Percentiles rank a stretch among this genome's conserved stretches.
Conservation (phyloP, 2,113 vertebrate species). For the Ctenodactylus gundi region DNA sequence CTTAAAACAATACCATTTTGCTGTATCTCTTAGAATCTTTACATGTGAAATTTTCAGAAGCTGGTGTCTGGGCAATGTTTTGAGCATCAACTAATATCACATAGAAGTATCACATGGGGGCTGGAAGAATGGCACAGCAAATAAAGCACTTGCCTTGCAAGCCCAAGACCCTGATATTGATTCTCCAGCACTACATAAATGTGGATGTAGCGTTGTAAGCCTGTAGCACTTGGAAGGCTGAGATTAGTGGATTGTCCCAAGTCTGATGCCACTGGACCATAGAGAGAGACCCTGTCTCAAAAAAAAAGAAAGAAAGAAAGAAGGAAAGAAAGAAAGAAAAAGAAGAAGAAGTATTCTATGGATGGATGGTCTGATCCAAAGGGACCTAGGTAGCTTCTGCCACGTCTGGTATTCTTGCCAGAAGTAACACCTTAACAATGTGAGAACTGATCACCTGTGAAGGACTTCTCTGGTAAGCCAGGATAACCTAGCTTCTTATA, state of each 20-base stretch:
- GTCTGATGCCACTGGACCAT: too few relatives aligned
- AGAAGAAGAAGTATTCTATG: neutral
- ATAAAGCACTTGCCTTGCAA: too few relatives aligned
- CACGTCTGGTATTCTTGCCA: neutral
- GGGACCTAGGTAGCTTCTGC: neutral
- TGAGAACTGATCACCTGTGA: neutral
- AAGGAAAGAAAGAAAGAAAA: too few relatives aligned
- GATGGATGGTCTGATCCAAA: neutral
- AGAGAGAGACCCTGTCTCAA: too few relatives aligned
- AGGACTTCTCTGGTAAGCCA: neutral
- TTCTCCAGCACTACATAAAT: too few relatives aligned
- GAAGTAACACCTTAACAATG: fast-evolving
- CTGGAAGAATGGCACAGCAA: too few relatives aligned
- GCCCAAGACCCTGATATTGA: too few relatives aligned
- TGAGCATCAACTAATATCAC: neutral
- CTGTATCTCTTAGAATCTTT: neutral
- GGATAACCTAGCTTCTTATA: neutral
- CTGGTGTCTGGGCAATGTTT: neutral
- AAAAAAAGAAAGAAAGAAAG: too few relatives aligned
- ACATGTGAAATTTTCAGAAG: neutral
- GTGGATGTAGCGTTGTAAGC: too few relatives aligned
- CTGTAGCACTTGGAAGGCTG: too few relatives aligned
- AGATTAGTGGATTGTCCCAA: too few relatives aligned
- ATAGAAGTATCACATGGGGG: too few relatives aligned
- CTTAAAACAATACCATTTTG: neutral